Conservation (phyloP, 2,113 vertebrate species). For the Oreochromis spilurus region DNA sequence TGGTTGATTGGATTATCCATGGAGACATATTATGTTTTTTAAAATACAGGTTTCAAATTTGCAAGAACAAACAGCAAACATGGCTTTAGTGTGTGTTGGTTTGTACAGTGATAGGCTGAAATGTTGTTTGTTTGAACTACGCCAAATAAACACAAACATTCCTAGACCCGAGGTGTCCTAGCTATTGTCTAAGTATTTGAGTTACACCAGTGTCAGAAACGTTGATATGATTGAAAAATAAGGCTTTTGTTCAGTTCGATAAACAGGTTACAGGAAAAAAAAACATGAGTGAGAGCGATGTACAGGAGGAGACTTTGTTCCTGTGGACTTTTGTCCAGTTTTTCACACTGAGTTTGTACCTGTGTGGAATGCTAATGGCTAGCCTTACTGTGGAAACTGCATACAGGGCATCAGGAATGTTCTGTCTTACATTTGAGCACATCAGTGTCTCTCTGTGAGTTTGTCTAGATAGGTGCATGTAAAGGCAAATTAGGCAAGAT, state of each 20-base stretch:
- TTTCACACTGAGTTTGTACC: slow-evolving; percentile 5
- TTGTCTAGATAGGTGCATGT: background rate
- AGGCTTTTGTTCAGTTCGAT: background rate
- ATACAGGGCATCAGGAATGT: slow-evolving; percentile 23
- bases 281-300: background rate
- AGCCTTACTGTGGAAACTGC: background rate
- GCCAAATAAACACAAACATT: background rate
- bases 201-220: background rate
- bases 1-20: background rate
- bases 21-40: background rate
- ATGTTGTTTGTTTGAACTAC: background rate
- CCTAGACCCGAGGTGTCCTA: background rate
- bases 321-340: background rate
- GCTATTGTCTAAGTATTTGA: background rate
- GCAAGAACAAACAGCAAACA: background rate
- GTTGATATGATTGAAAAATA: background rate
- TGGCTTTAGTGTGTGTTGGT: background rate
- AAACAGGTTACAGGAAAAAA: background rate
- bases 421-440: background rate
- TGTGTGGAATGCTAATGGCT: slow-evolving; percentile 55
- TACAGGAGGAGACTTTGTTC: background rate
- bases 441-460: background rate
- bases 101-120: background rate
- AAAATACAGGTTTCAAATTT: background rate
- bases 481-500: background rate